Base-by-base conservation (phyloP, 1,140 invertebrate genomes). In the Neodiprion fabricii region DNA sequence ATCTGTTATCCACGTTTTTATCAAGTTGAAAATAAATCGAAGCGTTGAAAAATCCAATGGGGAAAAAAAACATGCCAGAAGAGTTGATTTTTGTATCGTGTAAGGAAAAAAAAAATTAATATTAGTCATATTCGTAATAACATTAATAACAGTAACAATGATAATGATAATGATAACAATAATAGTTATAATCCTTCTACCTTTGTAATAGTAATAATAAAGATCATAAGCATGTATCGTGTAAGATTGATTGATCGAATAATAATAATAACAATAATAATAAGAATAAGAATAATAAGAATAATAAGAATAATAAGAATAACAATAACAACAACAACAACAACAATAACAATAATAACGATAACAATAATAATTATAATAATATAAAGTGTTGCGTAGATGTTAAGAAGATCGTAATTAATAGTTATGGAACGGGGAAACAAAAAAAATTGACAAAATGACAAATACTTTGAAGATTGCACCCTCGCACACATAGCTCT, bases 81-180 rank as follows among this genome's bases (percentile, higher is more conserved):
- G 76, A 80, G 74, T 79, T 80, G 75, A 79, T 80, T 80, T 80
- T 79, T 80, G 74, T 80, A 80, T 74, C 65, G 48, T 47, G 74
- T 68, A 71, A 75, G 73, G 65, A 74, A 75, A 75, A 74, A 77
- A 76, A 61, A 61, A 40, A 40, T 40, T 40, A 40, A 40, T 40
- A 40, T 40, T 40, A 40, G 28, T 40, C 28, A 40, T 40, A 40
- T 40, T 40, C 28, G 28, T 40, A 40, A 40, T 40, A 61, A 61
- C 28, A 40, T 61, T 61, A 61, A 9, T 61, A 61, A 40, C 28
- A 40, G n/a, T 61, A 61, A 61, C n/a, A 14, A 61, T 61, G 11
- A 61, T 61, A 61, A n/a, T 61, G n/a, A 61, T 10, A 61, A 61
- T 7, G n/a, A 61, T 11, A 61, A 61, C 53, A 40, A 40, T 40